Conservation (phyloP, 2,113 vertebrate species). For the Emydocephalus ijimae region DNA sequence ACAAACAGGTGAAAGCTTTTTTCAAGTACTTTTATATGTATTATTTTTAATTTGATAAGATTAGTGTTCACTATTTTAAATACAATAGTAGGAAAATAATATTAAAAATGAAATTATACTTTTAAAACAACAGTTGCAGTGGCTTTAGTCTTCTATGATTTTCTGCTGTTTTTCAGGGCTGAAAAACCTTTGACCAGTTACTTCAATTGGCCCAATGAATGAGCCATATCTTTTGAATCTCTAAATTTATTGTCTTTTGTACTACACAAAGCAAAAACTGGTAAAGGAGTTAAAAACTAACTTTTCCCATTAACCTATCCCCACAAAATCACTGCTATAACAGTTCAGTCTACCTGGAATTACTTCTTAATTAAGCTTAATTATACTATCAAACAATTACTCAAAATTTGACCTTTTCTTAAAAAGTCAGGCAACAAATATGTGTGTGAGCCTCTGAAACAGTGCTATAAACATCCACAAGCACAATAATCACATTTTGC, state of each 20-base stretch:
- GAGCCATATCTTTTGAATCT: neutral
- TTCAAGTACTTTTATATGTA: neutral
- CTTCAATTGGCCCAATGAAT: neutral
- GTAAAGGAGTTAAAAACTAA: constrained; percentile 36
- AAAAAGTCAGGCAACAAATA: constrained; percentile 62
- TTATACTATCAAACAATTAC: constrained; percentile 61
- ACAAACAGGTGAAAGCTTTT: neutral
- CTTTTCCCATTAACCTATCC: constrained; percentile 46
- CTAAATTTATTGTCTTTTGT: neutral
- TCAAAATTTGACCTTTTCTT: constrained; percentile 64
- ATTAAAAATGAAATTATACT: neutral
- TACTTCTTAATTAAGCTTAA: constrained; percentile 59
- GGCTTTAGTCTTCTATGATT: neutral
- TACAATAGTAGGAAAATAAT: neutral
- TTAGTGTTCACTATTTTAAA: neutral
- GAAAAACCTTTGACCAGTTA: neutral
- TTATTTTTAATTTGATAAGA: neutral
- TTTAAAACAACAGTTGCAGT: neutral
- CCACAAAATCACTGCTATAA: constrained; percentile 53
- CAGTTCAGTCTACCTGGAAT: constrained; percentile 54
- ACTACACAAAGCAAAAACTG: neutral
- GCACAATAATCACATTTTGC: constrained; percentile 38
- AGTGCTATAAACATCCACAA: constrained; percentile 10
- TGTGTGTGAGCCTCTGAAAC: constrained; percentile 38
- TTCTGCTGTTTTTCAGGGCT: neutral